Evolutionary conservation across 1,140 invertebrate genomes (phyloP), one percentile per base, ranked within the genome.

Genomic region (Thaumetopoea pityocampa): DNA sequence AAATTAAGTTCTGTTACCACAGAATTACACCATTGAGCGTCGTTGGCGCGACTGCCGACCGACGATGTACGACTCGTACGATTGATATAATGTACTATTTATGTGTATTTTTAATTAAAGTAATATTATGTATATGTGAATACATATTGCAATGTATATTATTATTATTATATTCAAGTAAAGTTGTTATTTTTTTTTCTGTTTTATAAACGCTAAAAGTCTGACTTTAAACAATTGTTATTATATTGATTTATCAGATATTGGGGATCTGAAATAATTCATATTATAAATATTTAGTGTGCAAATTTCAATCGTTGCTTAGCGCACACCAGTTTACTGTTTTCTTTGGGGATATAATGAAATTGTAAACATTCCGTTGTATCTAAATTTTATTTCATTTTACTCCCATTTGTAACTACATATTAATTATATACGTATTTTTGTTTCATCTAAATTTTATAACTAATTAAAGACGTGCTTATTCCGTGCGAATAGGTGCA

Each of bases 91-190:
- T 74, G 49, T 76, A 68, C 57, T 78, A 77, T 81, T 74, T 73
- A 77, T 64, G 65, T 74, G 71, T 80, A 72, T 83, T 79, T 74
- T 71, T 67, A 74, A 67, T 63, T 37, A 69, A 71, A 68, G 22
- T 72, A 80, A 66, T 82, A 72, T 79, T 82, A 82, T 69, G 71
- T 83, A 80, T 83, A 78, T 82, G 73, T 82, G 78, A 78, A 82
- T 82, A 82, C 73, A 74, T 78, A 77, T 78, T 76, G 55, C 63
- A 67, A 72, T 82, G 76, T 82, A 80, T 79, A 78, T 80, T 74
- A 77, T 69, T n/a, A n/a, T n/a, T 70, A 67, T 69, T 72, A 65
- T 74, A 72, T 77, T 60, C 69, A 69, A 70, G 64, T 80, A 65
- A 79, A 78, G 74, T 80, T 78, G 73, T 83, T 77, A 79, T 68